Evolutionary conservation across 2,888 invertebrate genomes (phyloP).

Genomic region (Amblyjoppa fuscipennis): DNA sequence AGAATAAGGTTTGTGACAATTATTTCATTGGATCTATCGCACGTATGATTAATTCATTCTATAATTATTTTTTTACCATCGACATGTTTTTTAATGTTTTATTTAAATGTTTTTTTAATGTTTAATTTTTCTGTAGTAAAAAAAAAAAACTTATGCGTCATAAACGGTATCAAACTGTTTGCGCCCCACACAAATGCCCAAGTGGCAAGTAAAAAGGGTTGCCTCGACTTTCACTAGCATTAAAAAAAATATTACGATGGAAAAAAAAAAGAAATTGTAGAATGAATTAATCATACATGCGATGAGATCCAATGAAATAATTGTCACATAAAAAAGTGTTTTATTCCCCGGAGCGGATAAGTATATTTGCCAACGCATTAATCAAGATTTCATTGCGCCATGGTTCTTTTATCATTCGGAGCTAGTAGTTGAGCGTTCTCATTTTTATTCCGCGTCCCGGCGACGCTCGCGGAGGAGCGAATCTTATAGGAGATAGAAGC

Average conservation of each 20-base stretch:
- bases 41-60: no score
- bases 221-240: no score
- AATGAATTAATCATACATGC: background rate
- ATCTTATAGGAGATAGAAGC: constrained; percentile 40
- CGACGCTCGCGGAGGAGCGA: constrained; percentile 17
- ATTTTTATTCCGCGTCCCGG: constrained; percentile 45
- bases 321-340: constrained; percentile 1
- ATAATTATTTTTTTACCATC: no score
- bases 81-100: no score
- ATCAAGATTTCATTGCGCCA: constrained; percentile 45
- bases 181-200: no score
- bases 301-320: background rate
- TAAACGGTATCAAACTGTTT: no score
- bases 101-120: no score
- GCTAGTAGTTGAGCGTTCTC: constrained; percentile 26
- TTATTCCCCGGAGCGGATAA: constrained; percentile 17
- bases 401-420: constrained; percentile 44
- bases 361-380: constrained; percentile 25
- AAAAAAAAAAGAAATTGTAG: background rate
- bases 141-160: no score
- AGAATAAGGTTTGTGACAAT: no score
- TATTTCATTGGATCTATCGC: no score
- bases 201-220: no score
- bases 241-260: background rate
- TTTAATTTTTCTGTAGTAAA: no score